A percentile compares a stretch with the other conserved stretches of the same genome.
phyloP scores from a whole-genome alignment of 2,797 vertebrate species.

The Alca torda region DNA sequence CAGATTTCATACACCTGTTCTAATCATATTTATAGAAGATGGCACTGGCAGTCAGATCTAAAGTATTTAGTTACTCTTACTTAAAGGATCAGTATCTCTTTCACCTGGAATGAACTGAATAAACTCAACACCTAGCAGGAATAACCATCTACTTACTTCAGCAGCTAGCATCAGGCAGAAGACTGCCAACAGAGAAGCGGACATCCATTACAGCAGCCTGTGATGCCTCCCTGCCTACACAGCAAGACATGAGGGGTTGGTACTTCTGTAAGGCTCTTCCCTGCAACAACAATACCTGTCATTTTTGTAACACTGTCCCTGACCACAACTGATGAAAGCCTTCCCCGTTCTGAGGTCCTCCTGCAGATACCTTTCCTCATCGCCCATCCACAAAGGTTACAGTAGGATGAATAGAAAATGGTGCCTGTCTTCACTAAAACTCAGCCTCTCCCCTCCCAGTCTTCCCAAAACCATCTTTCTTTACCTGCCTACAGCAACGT shows the following conservation, averaged over 20 bases:
- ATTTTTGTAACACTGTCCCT: not conserved
- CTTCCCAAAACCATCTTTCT: not conserved
- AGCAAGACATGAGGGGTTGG: not conserved
- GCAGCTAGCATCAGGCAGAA: not conserved
- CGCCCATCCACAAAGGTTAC: not conserved
- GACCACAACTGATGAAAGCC: not conserved
- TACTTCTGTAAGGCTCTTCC: not conserved
- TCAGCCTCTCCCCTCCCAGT: not conserved
- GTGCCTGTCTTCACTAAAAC: not conserved
- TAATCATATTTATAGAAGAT: not conserved
- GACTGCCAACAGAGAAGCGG: rapidly evolving
- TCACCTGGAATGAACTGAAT: not conserved
- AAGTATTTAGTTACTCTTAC: not conserved
- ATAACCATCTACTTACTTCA: not conserved
- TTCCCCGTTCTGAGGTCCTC: not conserved
- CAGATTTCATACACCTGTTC: not conserved
- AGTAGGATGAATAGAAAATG: rapidly evolving
- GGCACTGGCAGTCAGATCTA: not conserved
- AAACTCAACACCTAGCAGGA: not conserved
- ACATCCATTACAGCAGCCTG: not conserved
- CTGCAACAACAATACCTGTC: not conserved
- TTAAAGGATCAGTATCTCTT: not conserved
- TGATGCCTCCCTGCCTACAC: not conserved
- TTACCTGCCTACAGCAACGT: not conserved
- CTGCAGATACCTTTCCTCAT: not conserved